phyloP scores from a whole-genome alignment of 2,113 vertebrate genomes.

The Channa maculata region DNA sequence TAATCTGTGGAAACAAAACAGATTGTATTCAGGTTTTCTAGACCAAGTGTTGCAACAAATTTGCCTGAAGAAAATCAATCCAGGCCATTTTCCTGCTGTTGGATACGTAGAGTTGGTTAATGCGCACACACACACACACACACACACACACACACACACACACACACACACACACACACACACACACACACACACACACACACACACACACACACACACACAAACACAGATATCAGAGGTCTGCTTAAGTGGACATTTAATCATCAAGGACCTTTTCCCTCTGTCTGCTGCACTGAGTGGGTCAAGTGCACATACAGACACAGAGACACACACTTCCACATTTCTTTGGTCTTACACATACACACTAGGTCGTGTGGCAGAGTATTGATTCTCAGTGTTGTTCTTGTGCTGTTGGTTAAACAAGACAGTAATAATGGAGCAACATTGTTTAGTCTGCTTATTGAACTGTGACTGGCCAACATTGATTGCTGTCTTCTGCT shows the following conservation, averaged over 20 bases:
- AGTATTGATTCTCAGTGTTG: slow-evolving; percentile 73
- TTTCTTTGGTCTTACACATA: slow-evolving; percentile 23
- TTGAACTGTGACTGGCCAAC: slow-evolving; percentile 73
- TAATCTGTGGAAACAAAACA: slow-evolving; percentile 58
- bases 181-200: not conserved
- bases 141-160: not conserved
- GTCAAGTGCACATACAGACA: slow-evolving; percentile 7
- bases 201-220: not conserved
- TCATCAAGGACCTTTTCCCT: slow-evolving; percentile 69
- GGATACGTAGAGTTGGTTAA: slow-evolving; percentile 30
- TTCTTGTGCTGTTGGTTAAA: slow-evolving; percentile 76
- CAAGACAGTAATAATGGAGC: slow-evolving; percentile 79
- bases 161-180: not conserved
- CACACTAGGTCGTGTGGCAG: slow-evolving; percentile 37
- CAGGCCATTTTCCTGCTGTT: slow-evolving; percentile 29
- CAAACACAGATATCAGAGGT: slow-evolving; percentile 32
- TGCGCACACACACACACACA: slow-evolving; percentile 4
- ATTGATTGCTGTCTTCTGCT: slow-evolving; percentile 73
- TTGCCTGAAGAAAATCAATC: slow-evolving; percentile 60
- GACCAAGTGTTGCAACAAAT: slow-evolving; percentile 47
- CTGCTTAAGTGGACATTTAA: slow-evolving; percentile 72
- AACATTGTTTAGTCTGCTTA: slow-evolving; percentile 74
- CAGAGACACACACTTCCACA: slow-evolving; percentile 5
- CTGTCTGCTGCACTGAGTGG: slow-evolving; percentile 50
- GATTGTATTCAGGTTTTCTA: slow-evolving; percentile 46